Evolutionary conservation across 2,113 vertebrate genomes (phyloP).

Genomic region (Cyprinodon brontotheroides): DNA sequence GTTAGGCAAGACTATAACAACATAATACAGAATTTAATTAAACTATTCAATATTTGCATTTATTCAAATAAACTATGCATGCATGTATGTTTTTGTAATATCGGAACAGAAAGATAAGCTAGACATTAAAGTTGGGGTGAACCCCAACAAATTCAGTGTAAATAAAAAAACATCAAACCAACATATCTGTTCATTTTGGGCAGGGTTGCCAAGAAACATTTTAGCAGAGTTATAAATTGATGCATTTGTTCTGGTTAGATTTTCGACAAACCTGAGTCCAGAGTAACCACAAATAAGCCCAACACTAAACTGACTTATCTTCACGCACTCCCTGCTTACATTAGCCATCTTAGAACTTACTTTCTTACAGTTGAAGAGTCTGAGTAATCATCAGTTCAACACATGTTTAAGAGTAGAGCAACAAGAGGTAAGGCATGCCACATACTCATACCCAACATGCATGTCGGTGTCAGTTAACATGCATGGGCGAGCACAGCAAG

Average conservation of each 20-base stretch:
- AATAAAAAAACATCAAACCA: not conserved
- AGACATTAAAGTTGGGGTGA: conserved; percentile 1
- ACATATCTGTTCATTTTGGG: not conserved
- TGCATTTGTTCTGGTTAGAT: conserved; percentile 24
- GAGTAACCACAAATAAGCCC: conserved; percentile 40
- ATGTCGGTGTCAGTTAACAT: conserved; percentile 38
- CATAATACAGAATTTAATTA: conserved; percentile 1
- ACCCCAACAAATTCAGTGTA: not conserved
- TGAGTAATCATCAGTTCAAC: conserved; percentile 16
- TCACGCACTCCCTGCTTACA: conserved; percentile 68
- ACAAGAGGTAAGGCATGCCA: conserved; percentile 53
- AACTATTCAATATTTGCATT: conserved; percentile 15
- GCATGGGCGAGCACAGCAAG: conserved; percentile 25
- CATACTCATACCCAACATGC: conserved; percentile 41
- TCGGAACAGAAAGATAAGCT: not conserved
- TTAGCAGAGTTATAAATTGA: conserved; percentile 46
- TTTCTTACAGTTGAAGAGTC: conserved; percentile 5
- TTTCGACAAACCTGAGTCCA: conserved; percentile 66
- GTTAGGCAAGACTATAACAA: conserved; percentile 22
- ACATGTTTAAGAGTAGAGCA: conserved; percentile 23
- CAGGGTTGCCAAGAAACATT: conserved; percentile 18
- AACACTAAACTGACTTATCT: conserved; percentile 20
- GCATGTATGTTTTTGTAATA: not conserved
- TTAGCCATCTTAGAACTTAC: conserved; percentile 1
- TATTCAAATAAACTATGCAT: conserved; percentile 22